Evolutionary conservation across 2,888 invertebrate genomes (phyloP).

Genomic region (Aspidapion aeneum): DNA sequence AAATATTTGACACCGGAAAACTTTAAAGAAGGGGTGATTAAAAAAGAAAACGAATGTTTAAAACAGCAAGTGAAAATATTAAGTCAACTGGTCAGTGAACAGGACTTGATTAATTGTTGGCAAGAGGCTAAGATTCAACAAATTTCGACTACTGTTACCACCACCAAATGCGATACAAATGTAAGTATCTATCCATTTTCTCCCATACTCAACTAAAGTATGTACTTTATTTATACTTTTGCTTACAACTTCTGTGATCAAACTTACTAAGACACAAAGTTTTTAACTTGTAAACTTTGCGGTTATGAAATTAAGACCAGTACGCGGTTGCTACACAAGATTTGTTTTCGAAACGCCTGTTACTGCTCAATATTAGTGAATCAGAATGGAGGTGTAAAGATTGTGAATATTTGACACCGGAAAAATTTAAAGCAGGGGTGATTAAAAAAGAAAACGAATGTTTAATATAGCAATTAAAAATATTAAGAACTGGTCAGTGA

Average conservation of each 20-base stretch:
- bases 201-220: no score
- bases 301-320: constrained; percentile 27
- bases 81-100: constrained; percentile 30
- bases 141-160: no score
- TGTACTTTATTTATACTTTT: no score
- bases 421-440: constrained; percentile 23
- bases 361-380: constrained; percentile 27
- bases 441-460: constrained; percentile 29
- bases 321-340: constrained; percentile 28
- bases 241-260: no score
- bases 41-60: constrained; percentile 30
- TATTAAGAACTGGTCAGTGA: constrained; percentile 31
- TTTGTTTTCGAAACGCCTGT: constrained; percentile 30
- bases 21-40: constrained; percentile 24
- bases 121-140: constrained; percentile 27
- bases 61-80: constrained; percentile 30
- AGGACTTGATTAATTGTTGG: constrained; percentile 31
- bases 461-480: constrained; percentile 28
- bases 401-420: constrained; percentile 23
- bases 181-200: no score
- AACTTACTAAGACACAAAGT: constrained; percentile 1
- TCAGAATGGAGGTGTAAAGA: constrained; percentile 29
- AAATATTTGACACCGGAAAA: constrained; percentile 18
- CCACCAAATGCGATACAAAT: no score
- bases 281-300: constrained; percentile 27